Base-by-base conservation (phyloP, 2,797 vertebrate genomes). In the Tolypeutes matacus region DNA sequence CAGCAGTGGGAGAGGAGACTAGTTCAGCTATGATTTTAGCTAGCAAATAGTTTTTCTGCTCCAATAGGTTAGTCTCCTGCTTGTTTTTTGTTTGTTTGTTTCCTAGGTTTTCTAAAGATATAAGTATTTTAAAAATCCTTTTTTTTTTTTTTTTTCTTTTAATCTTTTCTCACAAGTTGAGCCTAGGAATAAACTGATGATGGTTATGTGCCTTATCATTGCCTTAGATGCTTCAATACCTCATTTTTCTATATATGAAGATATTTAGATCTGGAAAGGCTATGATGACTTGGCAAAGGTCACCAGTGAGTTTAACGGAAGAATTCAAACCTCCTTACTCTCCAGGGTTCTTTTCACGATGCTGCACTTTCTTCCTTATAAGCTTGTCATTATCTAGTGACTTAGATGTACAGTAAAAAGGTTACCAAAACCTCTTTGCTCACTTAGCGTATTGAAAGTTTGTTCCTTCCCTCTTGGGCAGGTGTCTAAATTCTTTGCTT, bases 51-150 rank as follows among this genome's bases (percentile, higher is more conserved):
- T 53, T 94, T 65, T 80, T 23, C 9, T 49, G 39, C 31, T 84
- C 11, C 49, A 31, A 62, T 29, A 67, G 39, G 39, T 31, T 31
- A 65, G 29, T 34, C 73, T 94, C 1, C 56, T 69, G 23, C 69
- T 93, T 88, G 7, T 51, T 77, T 69, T 89, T 58, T 39, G n/a
- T 39, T 39, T 39, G 39, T 39, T 94, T 83, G 69, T 86, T 86
- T 72, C 5, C 13, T 76, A 36, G 7, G 23, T 73, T 96, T 95
- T 95, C 51, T 86, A 86, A 87, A 83, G 86, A 88, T 67, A 86
- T 34, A 58, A 42, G 4, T 39, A 5, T 78, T 95, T 95, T 31
- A 49, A 6, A 89, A 82, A 77, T 27, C 5, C 20, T 69, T 25
- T 78, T 51, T 67, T 67, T 25, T 78, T 51, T 67, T 67, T 86